These are phyloP conservation scores for Ametastegia equiseti DNA, from an alignment of 2,888 invertebrate species.

Conservation along the genomic window DNA sequence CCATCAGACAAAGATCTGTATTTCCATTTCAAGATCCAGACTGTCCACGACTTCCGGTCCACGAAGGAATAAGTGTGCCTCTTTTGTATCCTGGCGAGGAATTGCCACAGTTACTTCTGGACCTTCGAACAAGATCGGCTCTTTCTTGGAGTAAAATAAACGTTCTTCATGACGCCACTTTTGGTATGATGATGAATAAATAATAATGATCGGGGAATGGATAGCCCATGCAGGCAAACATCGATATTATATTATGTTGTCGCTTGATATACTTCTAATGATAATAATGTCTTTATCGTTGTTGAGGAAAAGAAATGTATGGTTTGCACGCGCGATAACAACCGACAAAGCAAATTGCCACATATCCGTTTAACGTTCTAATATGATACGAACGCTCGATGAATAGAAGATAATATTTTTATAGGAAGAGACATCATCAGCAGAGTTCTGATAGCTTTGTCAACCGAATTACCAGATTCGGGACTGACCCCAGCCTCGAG, in stretches of 20 bases:
- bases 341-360: neutral
- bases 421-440: slow-evolving; percentile 83
- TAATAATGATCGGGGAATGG: neutral
- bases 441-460: slow-evolving; percentile 81
- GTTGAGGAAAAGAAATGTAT: slow-evolving; percentile 55
- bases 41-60: slow-evolving; percentile 85
- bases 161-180: slow-evolving; percentile 85
- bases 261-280: neutral
- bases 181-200: slow-evolving; percentile 78
- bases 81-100: slow-evolving; percentile 84
- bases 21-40: slow-evolving; percentile 79
- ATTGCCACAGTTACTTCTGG: slow-evolving; percentile 87
- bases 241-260: too few relatives aligned
- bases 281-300: neutral
- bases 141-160: slow-evolving; percentile 86
- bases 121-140: slow-evolving; percentile 82
- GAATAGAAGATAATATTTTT: slow-evolving; percentile 52
- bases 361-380: neutral
- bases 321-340: slow-evolving; percentile 2
- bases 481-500: slow-evolving; percentile 76
- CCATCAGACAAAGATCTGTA: neutral
- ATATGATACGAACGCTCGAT: neutral
- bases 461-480: slow-evolving; percentile 76
- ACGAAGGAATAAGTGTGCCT: slow-evolving; percentile 85
- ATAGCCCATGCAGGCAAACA: neutral